These are phyloP conservation scores for Akabosia matsudoensis DNA, from an alignment of 1,140 invertebrate genomes.

Conservation along the genomic window DNA sequence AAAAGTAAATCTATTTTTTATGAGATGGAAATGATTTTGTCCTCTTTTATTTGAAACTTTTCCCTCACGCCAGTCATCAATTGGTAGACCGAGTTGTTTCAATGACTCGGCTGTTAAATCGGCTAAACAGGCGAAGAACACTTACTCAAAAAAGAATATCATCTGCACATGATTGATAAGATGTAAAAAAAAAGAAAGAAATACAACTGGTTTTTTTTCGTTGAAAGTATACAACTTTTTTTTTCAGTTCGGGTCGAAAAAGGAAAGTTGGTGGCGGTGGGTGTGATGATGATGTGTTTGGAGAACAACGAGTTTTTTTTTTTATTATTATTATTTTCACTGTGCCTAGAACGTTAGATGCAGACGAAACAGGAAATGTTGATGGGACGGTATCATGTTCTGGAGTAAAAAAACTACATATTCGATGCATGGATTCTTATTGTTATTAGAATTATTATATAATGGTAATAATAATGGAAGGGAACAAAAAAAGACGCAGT, in stretches of 20 bases:
- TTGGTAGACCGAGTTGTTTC: slow-evolving; percentile 16
- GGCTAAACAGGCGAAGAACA: slow-evolving; percentile 43
- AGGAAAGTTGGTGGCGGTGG: too few relatives aligned
- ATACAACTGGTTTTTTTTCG: too few relatives aligned
- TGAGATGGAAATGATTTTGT: too few relatives aligned
- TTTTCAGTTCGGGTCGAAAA: too few relatives aligned
- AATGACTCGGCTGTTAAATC: slow-evolving; percentile 36
- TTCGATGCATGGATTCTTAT: background rate
- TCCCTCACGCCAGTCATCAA: too few relatives aligned
- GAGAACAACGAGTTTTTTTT: too few relatives aligned
- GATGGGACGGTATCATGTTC: background rate
- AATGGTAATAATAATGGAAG: background rate
- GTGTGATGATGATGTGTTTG: too few relatives aligned
- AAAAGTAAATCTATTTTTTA: too few relatives aligned
- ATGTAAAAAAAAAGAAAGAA: slow-evolving; percentile 48
- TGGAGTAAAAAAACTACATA: background rate
- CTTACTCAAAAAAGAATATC: slow-evolving; percentile 43
- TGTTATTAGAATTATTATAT: background rate
- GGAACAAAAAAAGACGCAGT: too few relatives aligned
- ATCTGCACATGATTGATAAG: slow-evolving; percentile 48
- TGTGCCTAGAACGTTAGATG: too few relatives aligned
- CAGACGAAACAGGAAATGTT: background rate
- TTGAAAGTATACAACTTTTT: background rate
- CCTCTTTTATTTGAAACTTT: too few relatives aligned
- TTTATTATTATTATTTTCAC: too few relatives aligned